Percentiles rank a stretch among this genome's conserved stretches.
Conservation (phyloP, 2,888 invertebrate species). For the Euzophera pinguis region DNA sequence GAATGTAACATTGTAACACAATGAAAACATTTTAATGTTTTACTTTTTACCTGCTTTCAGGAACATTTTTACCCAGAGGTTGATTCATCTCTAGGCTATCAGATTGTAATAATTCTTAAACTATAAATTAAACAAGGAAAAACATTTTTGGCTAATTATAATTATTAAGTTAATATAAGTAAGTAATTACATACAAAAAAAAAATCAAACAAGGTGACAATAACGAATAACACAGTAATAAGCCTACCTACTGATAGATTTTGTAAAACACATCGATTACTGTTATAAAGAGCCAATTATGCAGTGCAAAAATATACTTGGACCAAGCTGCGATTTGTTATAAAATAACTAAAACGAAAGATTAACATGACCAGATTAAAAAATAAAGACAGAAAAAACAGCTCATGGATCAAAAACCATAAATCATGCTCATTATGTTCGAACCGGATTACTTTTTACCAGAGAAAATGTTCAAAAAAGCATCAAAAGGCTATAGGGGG, state of each 20-base stretch:
- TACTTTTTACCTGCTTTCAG: no score
- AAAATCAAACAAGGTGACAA: no score
- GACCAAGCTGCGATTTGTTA: conserved; percentile 58
- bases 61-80: no score
- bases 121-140: no score
- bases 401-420: conserved; percentile 70
- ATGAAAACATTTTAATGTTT: no score
- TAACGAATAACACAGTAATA: no score
- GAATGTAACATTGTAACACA: no score
- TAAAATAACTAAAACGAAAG: conserved; percentile 64
- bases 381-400: conserved; percentile 52
- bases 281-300: conserved; percentile 21
- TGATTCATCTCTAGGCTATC: no score
- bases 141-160: no score
- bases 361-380: conserved; percentile 73
- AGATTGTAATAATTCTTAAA: no score
- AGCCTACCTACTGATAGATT: not conserved
- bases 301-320: conserved; percentile 33
- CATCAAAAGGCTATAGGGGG: conserved; percentile 75
- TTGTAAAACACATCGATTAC: conserved; percentile 7
- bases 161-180: no score
- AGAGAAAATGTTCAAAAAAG: conserved; percentile 76
- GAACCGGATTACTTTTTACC: conserved; percentile 79
- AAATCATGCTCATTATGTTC: conserved; percentile 79
- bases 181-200: no score